Conservation (phyloP, 2,113 vertebrate species). For the Triplophysa rosa region DNA sequence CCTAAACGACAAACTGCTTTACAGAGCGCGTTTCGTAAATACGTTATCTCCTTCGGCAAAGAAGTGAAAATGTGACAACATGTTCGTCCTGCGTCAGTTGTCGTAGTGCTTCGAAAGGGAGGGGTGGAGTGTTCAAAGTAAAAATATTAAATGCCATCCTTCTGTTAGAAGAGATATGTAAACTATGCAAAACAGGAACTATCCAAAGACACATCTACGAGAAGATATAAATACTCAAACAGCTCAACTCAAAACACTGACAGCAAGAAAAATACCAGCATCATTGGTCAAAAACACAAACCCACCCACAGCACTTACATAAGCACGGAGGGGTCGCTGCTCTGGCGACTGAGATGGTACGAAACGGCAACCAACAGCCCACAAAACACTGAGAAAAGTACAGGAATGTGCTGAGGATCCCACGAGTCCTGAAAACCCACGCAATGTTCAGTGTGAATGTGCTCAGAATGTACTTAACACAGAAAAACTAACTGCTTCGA, state of each 20-base stretch:
- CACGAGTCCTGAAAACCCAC: conserved; percentile 83
- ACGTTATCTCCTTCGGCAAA: too few relatives aligned
- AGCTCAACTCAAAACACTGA: background rate
- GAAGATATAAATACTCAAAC: background rate
- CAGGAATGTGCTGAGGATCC: conserved; percentile 98
- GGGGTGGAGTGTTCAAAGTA: too few relatives aligned
- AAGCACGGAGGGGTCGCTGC: conserved; percentile 94
- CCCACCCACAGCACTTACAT: conserved; percentile 79
- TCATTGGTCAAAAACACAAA: background rate
- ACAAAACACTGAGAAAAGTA: conserved; percentile 96
- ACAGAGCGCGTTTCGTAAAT: too few relatives aligned
- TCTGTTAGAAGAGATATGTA: too few relatives aligned
- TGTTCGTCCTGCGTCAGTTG: too few relatives aligned
- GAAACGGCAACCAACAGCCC: conserved; percentile 95
- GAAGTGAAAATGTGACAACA: too few relatives aligned
- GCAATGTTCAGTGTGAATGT: conserved; percentile 6
- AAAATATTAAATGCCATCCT: too few relatives aligned
- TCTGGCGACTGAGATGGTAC: conserved; percentile 97
- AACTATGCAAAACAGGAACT: too few relatives aligned
- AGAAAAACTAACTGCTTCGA: background rate
- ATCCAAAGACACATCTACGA: too few relatives aligned
- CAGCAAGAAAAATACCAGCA: background rate
- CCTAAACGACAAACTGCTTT: too few relatives aligned
- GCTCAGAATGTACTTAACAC: background rate
- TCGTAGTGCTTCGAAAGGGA: too few relatives aligned